Conservation (phyloP, 2,888 invertebrate species). For the Diabrotica balteata region DNA sequence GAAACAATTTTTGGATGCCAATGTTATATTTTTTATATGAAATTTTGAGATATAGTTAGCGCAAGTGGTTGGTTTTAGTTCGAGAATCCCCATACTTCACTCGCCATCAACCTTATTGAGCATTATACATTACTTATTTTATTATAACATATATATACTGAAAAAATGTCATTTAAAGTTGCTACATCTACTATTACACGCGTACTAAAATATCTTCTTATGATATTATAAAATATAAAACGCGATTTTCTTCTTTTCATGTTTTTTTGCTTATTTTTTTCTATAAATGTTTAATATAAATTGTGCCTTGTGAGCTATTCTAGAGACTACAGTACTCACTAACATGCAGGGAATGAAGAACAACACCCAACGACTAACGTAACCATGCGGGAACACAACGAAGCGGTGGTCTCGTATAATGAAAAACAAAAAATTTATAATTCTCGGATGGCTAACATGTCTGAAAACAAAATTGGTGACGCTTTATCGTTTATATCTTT, state of each 20-base stretch:
- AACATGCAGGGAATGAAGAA: conserved; percentile 52
- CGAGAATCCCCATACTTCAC: conserved; percentile 31
- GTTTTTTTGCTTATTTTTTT: conserved; percentile 46
- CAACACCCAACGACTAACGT: conserved; percentile 49
- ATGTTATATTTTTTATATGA: no score
- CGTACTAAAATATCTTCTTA: conserved; percentile 59
- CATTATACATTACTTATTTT: conserved; percentile 43
- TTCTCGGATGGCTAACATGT: not conserved
- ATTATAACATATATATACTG: conserved; percentile 43
- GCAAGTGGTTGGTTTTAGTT: not conserved
- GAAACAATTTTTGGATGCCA: not conserved
- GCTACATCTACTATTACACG: conserved; percentile 55
- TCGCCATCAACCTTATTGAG: conserved; percentile 49
- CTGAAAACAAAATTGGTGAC: conserved; percentile 32
- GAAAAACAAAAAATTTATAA: conserved; percentile 12
- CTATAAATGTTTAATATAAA: conserved; percentile 46
- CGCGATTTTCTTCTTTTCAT: conserved; percentile 50
- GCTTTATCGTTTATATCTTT: not conserved
- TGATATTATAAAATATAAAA: conserved; percentile 59
- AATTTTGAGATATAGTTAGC: not conserved
- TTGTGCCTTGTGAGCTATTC: conserved; percentile 58
- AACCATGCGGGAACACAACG: conserved; percentile 54
- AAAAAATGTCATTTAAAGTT: conserved; percentile 52
- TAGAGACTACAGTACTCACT: conserved; percentile 58
- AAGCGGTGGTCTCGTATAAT: conserved; percentile 42